Evolutionary conservation across 2,888 invertebrate genomes (phyloP).

Genomic region (Branchipolynoe longqiensis): DNA sequence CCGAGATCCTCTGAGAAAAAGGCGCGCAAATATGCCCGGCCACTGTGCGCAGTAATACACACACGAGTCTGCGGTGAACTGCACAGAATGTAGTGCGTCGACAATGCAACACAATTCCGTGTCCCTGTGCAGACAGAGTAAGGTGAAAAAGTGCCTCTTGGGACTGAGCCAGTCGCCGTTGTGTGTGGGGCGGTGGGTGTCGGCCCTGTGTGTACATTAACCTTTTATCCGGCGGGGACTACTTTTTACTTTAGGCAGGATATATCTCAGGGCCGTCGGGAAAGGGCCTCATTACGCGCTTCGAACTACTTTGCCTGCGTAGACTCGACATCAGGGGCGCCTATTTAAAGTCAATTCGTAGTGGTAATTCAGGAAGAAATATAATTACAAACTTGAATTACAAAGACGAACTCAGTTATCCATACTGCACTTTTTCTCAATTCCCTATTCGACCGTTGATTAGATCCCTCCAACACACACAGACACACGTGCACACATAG

Average conservation of each 20-base stretch:
- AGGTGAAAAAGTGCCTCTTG: not conserved
- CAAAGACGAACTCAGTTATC: conserved; percentile 3
- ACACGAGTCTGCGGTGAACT: not conserved
- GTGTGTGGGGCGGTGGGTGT: not conserved
- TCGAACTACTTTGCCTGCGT: not conserved
- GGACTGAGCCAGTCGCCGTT: not conserved
- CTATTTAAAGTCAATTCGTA: not conserved
- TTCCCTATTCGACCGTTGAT: too few species aligned
- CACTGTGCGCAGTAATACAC: not conserved
- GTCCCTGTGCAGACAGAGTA: not conserved
- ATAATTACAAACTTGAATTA: conserved; percentile 10
- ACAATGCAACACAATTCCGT: not conserved
- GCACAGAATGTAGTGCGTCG: not conserved
- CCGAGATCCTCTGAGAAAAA: conserved; percentile 7
- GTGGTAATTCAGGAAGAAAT: not conserved
- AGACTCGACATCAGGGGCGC: not conserved
- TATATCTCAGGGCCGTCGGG: too few species aligned
- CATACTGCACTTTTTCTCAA: too few species aligned
- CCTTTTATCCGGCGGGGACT: too few species aligned
- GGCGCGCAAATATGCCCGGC: not conserved
- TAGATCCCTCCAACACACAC: too few species aligned
- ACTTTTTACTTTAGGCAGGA: too few species aligned
- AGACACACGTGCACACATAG: too few species aligned
- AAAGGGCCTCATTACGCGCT: not conserved
- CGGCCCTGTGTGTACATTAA: too few species aligned